These are phyloP conservation scores for Lutraria rhynchaena DNA, from an alignment of 1,140 invertebrate species.

Conservation along the genomic window DNA sequence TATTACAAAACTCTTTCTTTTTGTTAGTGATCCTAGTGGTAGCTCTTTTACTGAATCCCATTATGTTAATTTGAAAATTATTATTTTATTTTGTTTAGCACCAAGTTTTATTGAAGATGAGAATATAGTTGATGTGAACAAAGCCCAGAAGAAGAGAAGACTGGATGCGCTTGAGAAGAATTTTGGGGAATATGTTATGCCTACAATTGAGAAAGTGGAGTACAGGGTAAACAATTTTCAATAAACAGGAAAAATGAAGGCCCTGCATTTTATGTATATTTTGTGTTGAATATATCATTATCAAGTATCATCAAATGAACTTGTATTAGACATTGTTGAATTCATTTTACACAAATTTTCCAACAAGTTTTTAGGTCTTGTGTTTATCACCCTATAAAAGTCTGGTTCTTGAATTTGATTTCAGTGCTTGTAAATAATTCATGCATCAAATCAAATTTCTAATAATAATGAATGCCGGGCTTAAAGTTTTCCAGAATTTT, in stretches of 20 bases:
- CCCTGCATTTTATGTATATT: background rate
- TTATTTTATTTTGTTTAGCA: slow-evolving; percentile 19
- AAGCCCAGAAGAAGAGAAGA: slow-evolving; percentile 21
- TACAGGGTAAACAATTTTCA: slow-evolving; percentile 50
- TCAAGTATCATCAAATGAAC: background rate
- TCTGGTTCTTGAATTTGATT: too few species aligned
- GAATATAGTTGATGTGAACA: slow-evolving; percentile 43
- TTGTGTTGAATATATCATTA: background rate
- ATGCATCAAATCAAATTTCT: too few species aligned
- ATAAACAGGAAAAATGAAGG: too few species aligned
- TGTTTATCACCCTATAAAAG: too few species aligned
- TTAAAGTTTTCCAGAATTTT: too few species aligned
- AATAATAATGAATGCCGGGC: too few species aligned
- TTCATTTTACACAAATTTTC: too few species aligned
- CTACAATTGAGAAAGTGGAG: slow-evolving; percentile 59
- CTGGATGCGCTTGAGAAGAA: slow-evolving; percentile 34
- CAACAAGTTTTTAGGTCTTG: too few species aligned
- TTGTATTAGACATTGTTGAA: too few species aligned
- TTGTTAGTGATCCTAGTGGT: background rate
- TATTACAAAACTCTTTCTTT: background rate
- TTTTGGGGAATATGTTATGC: slow-evolving; percentile 61
- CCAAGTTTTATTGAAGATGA: slow-evolving; percentile 5
- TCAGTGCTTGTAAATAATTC: too few species aligned
- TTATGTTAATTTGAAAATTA: background rate
- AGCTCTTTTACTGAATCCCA: background rate